Percentiles rank a stretch among this genome's conserved stretches.
phyloP scores from a whole-genome alignment of 2,113 vertebrate species.

The Bos javanicus region DNA sequence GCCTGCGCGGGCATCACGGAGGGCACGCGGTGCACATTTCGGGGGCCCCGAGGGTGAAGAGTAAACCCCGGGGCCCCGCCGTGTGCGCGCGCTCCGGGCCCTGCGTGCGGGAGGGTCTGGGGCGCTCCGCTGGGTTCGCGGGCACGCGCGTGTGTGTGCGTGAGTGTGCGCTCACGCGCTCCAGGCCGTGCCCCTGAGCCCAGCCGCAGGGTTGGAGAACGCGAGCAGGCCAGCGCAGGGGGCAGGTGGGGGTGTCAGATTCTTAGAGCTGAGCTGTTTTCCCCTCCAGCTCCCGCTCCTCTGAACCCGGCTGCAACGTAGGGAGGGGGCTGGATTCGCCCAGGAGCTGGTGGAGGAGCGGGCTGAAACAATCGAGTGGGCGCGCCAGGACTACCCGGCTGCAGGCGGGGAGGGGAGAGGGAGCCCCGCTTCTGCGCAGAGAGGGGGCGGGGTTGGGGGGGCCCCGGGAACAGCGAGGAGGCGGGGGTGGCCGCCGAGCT shows the following conservation, averaged over 20 bases:
- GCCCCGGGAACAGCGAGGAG: neutral
- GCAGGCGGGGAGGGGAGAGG: conserved; percentile 18
- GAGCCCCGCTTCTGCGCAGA: conserved; percentile 29
- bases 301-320: neutral
- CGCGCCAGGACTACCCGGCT: conserved; percentile 60
- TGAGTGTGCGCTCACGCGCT: conserved; percentile 7
- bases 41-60: neutral
- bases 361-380: conserved; percentile 64
- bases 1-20: neutral
- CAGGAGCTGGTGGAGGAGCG: neutral
- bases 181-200: neutral
- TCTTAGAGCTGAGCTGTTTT: neutral
- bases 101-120: neutral
- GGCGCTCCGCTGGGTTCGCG: neutral
- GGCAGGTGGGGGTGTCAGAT: neutral
- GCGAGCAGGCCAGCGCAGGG: neutral
- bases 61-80: neutral
- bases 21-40: neutral
- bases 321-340: neutral
- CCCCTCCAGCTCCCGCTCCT: neutral
- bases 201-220: neutral
- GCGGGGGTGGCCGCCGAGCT: conserved; percentile 19
- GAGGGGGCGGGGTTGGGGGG: conserved; percentile 16
- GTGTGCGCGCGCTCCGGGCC: neutral
- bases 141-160: neutral